phyloP scores from a whole-genome alignment of 37 sponge, comb jelly and placozoan species.

The Agelas oroides region DNA sequence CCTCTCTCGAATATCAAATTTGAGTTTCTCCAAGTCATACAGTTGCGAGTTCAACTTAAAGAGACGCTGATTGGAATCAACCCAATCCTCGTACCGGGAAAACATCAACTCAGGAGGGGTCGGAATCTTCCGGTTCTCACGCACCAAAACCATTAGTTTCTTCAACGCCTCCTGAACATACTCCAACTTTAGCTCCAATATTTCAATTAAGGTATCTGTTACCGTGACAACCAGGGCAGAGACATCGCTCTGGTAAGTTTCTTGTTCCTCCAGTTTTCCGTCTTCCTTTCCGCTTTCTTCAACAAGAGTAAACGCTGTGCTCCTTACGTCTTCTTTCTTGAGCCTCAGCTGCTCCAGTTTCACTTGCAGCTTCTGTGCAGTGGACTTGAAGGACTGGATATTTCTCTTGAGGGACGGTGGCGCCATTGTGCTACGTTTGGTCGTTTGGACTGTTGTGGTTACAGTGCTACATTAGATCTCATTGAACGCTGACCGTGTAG shows the following conservation, averaged over 20 bases:
- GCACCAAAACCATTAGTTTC: conserved; percentile 7
- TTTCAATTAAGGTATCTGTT: conserved; percentile 39
- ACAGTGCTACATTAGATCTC: background rate
- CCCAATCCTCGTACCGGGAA: conserved; percentile 59
- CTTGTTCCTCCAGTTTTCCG: background rate
- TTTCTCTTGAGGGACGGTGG: conserved; percentile 44
- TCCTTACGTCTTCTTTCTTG: conserved; percentile 3
- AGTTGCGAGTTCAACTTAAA: conserved; percentile 57
- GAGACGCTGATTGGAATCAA: conserved; percentile 49
- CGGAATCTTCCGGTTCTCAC: conserved; percentile 13
- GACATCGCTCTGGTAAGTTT: background rate
- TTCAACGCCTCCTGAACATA: conserved; percentile 21
- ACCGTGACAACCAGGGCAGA: conserved; percentile 38
- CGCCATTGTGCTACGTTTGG: background rate
- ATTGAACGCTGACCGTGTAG: too few relatives aligned
- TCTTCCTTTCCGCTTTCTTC: conserved; percentile 1
- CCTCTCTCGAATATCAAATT: conserved; percentile 37
- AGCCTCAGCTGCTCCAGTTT: conserved; percentile 27
- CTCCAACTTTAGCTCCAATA: conserved; percentile 23
- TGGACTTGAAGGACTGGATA: conserved; percentile 21
- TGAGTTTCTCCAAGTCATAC: conserved; percentile 54
- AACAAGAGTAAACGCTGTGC: conserved; percentile 14
- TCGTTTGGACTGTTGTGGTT: too few relatives aligned
- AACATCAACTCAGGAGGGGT: conserved; percentile 39
- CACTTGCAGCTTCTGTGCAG: conserved; percentile 1